Evolutionary conservation across 2,113 vertebrate genomes (phyloP), one percentile per base, ranked within the genome.

Genomic region (Cyphomyrus plagiostoma): DNA sequence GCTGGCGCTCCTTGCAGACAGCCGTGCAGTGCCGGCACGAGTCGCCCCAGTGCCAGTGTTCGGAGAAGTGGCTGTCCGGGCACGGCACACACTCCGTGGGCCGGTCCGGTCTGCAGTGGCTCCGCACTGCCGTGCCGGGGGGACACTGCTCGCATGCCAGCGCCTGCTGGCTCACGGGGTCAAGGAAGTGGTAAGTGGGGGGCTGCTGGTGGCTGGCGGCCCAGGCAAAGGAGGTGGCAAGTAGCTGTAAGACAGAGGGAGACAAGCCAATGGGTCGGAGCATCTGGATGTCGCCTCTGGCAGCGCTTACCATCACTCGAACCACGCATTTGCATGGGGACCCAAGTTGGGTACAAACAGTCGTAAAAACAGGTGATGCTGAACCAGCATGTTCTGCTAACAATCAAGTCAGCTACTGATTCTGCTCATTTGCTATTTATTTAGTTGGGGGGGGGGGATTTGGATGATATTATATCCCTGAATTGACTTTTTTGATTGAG

Each of bases 11-110:
- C 88, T 99, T 98, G 94, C 98, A 99, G 87, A 98, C 95, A 0
- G 95, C 46, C 19, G 93, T 99, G 94, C 98, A 99, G 92, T 98
- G 98, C 13, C 98, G 96, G 93, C 98, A 99, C n/a, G 96, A 96
- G 0, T 97, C 97, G 0, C 97, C 94, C 95, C 94, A 97, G 92
- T 98, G 97, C 98, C 98, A 99, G 90, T 95, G 96, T 5, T 98
- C 97, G 0, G 97, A 92, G 19, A 97, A 99, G 91, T 97, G 95
- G 89, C 95, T 92, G n/a, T 95, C 95, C 0, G 98, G 97, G 87
- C 98, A 99, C 0, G 95, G 94, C 1, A 93, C 90, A 0, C 98
- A 99, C 86, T 94, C 90, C 0, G 98, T 99, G 2, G 95, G 94
- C 62, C 90, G 89, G 74, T 91, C 90, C 0, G 93, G 86, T 0